Base-by-base conservation (phyloP, 2,113 vertebrate species). In the Vidua chalybeata region DNA sequence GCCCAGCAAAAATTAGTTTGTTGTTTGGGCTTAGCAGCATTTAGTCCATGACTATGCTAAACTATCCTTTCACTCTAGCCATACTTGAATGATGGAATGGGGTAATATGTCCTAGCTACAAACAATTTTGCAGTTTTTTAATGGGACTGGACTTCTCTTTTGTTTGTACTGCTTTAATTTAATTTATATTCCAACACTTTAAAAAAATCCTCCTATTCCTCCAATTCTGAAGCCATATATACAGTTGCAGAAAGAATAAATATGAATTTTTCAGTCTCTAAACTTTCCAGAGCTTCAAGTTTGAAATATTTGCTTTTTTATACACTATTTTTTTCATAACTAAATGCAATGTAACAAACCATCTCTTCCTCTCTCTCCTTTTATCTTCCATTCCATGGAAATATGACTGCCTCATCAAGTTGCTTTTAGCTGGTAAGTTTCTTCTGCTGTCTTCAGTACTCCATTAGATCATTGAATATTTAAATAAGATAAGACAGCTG, bases 401-500 rank as follows among this genome's bases (percentile, higher is more conserved):
- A 56, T 7, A 33, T 19, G 13, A 39, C 9, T 45, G 8, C 12
- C 3, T 74, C 12, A 33, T 91, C 20, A 72, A 79, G 11, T 46
- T 75, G 5, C 6, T 72, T 86, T 68, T 49, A 82, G 21, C 10
- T 43, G 3, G 7, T 69, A 10, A 49, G 7, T 71, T 91, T 75
- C 6, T 79, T 30, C 23, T 63, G 9, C n/a, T 85, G 24, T 8
- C 23, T 31, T 84, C 46, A 62, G 28, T 49, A 67, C 8, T 55
- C 54, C 28, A 45, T 72, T 28, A 55, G 3, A 22, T 61, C 30
- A 56, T 23, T 71, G 7, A 62, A 24, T n/a, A 6, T 92, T 93
- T 76, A 41, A 79, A 15, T 13, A 15, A 0, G 2, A 15, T 13
- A 15, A 0, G 2, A 46, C 4, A 73, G 4, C 2, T 78, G 9